A percentile compares a stretch with the other conserved stretches of the same genome.
These are phyloP conservation scores for Hydra vulgaris DNA, from an alignment of 30 jellyfish, hydroid and myxozoan species.

Conservation along the genomic window DNA sequence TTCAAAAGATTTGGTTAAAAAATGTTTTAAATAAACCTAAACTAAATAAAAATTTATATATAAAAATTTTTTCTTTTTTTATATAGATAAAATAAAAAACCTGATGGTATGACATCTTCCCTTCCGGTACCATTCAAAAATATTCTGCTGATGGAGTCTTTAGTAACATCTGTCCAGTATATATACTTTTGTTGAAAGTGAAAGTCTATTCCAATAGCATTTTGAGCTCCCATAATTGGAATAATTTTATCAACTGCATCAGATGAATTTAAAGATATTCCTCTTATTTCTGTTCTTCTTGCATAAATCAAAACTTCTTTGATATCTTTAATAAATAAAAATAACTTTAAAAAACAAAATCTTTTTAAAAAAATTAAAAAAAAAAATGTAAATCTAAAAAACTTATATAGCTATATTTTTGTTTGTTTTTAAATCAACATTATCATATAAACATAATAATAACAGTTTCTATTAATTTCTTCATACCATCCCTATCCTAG, in stretches of 20 bases:
- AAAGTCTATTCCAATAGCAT: slow-evolving; percentile 85
- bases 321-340: slow-evolving; percentile 28
- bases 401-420: too few relatives aligned
- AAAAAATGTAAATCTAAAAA: too few relatives aligned
- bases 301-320: slow-evolving; percentile 64
- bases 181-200: slow-evolving; percentile 29
- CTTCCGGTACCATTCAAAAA: slow-evolving; percentile 54
- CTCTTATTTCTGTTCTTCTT: slow-evolving; percentile 77
- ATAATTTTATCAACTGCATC: slow-evolving; percentile 64
- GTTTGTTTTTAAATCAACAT: too few relatives aligned
- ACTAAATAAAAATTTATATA: too few relatives aligned
- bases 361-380: neutral
- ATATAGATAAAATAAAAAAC: slow-evolving; percentile 18
- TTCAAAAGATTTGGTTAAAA: too few relatives aligned
- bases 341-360: neutral
- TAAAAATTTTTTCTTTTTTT: too few relatives aligned
- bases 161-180: slow-evolving; percentile 86
- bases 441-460: too few relatives aligned
- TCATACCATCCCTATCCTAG: too few relatives aligned
- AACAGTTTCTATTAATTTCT: too few relatives aligned
- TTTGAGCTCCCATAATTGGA: slow-evolving; percentile 65
- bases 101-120: slow-evolving; percentile 47
- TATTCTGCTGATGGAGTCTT: slow-evolving; percentile 59
- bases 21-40: too few relatives aligned
- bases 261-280: slow-evolving; percentile 53